Base-by-base conservation (phyloP, 2,797 vertebrate genomes). In the Acrossocheilus wenchowensis region DNA sequence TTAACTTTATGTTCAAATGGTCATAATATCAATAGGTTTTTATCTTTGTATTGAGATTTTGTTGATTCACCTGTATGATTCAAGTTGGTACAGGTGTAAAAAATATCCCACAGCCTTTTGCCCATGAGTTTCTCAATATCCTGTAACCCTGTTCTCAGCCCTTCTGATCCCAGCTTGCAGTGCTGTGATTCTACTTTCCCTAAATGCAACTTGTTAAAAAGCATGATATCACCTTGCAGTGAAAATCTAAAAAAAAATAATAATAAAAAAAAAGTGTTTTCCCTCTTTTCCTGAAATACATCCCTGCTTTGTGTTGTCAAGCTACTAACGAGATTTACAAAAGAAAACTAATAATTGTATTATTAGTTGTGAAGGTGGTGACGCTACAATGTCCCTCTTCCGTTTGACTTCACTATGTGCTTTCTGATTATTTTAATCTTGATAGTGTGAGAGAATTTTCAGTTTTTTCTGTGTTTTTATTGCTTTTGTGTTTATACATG, bases 121-220 rank as follows among this genome's bases (percentile, higher is more conserved):
- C 95, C 94, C 93, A 94, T 39, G 26, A 72, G 54, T 83, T 82
- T 71, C 68, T 88, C 83, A 34, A 52, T 64, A 45, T 84, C 19
- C 12, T 83, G 50, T 83, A 72, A 80, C 39, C 72, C 19, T 90
- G 79, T 83, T 90, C 86, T 88, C 88, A 83, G 79, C 87, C 79
- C 78, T 87, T 88, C 90, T 91, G 72, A 91, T 90, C 95, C 95
- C 91, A 95, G 96, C 97, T 97, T 97, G 96, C 96, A 96, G 94
- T 96, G 95, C 93, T 96, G 96, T 95, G 94, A 94, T 93, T 95
- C 96, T 97, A 97, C 96, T 98, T 96, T 97, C 97, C 97, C 97
- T 98, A 99, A 99, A 97, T 98, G 98, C 98, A 99, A 99, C 98
- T 99, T 98, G 97, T 96, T 98, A 96, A 97, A 82, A 95, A 97